phyloP scores from a whole-genome alignment of 2,888 invertebrate genomes.

The Xanthorhoe spadicearia region DNA sequence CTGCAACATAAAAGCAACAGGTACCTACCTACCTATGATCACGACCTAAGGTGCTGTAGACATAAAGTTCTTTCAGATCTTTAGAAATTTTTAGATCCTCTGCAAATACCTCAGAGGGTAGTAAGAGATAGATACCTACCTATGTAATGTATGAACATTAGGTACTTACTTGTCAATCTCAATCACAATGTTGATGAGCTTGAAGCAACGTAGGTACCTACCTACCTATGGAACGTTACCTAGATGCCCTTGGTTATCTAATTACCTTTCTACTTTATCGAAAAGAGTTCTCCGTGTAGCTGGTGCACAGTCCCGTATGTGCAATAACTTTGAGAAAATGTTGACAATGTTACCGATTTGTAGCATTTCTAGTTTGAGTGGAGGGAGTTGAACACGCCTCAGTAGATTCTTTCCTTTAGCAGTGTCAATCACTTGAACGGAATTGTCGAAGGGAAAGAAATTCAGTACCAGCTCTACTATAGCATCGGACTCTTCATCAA shows the following conservation, averaged over 20 bases:
- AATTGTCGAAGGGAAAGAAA: slow-evolving; percentile 91
- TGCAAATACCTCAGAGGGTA: too few relatives aligned
- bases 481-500: slow-evolving; percentile 89
- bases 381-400: slow-evolving; percentile 87
- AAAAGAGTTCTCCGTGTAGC: slow-evolving; percentile 86
- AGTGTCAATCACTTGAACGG: slow-evolving; percentile 90
- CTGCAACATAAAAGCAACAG: slow-evolving; percentile 67
- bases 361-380: slow-evolving; percentile 86
- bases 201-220: too few relatives aligned
- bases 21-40: too few relatives aligned
- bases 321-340: slow-evolving; percentile 89
- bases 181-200: too few relatives aligned
- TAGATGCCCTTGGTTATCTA: not conserved
- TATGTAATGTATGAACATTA: too few relatives aligned
- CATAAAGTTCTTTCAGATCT: too few relatives aligned
- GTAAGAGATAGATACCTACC: too few relatives aligned
- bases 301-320: slow-evolving; percentile 89
- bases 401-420: slow-evolving; percentile 86
- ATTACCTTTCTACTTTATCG: slow-evolving; percentile 86
- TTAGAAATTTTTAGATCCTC: too few relatives aligned
- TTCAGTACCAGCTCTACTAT: slow-evolving; percentile 89
- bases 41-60: too few relatives aligned
- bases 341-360: slow-evolving; percentile 90
- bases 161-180: too few relatives aligned
- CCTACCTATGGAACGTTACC: too few relatives aligned